A percentile compares a stretch with the other conserved stretches of the same genome.
Conservation (phyloP, 2,113 vertebrate genomes). For the Pangasianodon hypophthalmus region DNA sequence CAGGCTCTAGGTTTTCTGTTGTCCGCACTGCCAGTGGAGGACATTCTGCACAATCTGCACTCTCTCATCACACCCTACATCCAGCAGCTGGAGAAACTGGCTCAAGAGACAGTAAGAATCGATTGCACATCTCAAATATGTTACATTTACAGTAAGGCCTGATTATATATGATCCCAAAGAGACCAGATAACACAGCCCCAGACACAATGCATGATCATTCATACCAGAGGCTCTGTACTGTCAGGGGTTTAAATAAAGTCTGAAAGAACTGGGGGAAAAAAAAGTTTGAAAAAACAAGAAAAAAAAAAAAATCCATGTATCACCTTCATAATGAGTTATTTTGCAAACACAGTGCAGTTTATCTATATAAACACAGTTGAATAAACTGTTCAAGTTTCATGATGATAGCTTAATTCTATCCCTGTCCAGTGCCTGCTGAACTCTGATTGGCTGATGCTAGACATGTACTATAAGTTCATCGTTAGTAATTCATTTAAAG, state of each 20-base stretch:
- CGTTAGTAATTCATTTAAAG: not conserved
- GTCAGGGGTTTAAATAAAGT: not conserved
- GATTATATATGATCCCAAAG: not conserved
- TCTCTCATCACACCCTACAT: slow-evolving; percentile 97
- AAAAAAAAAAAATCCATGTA: not conserved
- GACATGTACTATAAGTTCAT: not conserved
- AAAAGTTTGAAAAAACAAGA: not conserved
- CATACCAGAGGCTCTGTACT: not conserved
- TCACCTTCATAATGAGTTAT: not conserved
- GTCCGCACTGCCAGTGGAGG: slow-evolving; percentile 93
- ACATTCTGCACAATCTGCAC: slow-evolving; percentile 96
- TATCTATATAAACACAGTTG: not conserved
- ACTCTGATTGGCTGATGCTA: not conserved
- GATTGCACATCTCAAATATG: not conserved
- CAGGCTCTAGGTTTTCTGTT: slow-evolving; percentile 97
- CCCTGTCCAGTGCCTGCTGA: not conserved
- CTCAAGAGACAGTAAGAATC: slow-evolving; percentile 88
- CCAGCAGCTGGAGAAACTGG: slow-evolving; percentile 96
- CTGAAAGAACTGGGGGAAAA: no score
- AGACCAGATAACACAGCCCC: not conserved
- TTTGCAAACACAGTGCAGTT: not conserved
- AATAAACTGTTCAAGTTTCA: not conserved
- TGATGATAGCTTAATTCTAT: no score
- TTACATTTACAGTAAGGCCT: not conserved
- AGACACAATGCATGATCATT: not conserved